Percentiles rank a stretch among this genome's conserved stretches.
phyloP scores from a whole-genome alignment of 1,140 invertebrate species.

The Pogonus chalceus region DNA sequence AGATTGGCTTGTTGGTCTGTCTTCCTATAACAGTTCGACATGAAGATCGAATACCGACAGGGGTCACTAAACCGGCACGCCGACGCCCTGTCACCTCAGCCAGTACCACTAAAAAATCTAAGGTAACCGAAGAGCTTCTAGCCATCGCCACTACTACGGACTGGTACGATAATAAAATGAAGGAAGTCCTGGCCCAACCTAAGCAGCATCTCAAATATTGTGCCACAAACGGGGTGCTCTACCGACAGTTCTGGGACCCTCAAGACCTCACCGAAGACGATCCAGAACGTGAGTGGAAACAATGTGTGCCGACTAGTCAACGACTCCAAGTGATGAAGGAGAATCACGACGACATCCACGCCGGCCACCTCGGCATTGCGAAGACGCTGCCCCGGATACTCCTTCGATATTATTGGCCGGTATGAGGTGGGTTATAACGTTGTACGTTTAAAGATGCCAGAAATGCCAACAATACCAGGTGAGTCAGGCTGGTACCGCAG shows the following conservation, averaged over 20 bases:
- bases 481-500: constrained; percentile 15
- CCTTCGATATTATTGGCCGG: constrained; percentile 26
- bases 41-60: constrained; percentile 18
- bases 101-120: no score
- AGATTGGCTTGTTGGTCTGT: constrained; percentile 20
- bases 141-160: no score
- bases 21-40: constrained; percentile 32
- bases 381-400: constrained; percentile 20
- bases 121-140: not conserved
- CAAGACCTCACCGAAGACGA: constrained; percentile 12
- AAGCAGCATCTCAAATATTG: constrained; percentile 15
- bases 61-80: constrained; percentile 21
- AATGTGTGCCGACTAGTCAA: constrained; percentile 15
- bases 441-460: constrained; percentile 18
- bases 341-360: constrained; percentile 20
- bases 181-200: not conserved
- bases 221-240: constrained; percentile 22
- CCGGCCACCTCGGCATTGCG: constrained; percentile 25
- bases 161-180: constrained; percentile 6
- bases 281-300: constrained; percentile 9
- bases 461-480: constrained; percentile 26
- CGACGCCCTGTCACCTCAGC: constrained; percentile 17
- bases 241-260: constrained; percentile 17
- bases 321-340: constrained; percentile 16
- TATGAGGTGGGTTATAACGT: constrained; percentile 12